A percentile compares a stretch with the other conserved stretches of the same genome.
Conservation (phyloP, 2,113 vertebrate species). For the Trogon melanurus region DNA sequence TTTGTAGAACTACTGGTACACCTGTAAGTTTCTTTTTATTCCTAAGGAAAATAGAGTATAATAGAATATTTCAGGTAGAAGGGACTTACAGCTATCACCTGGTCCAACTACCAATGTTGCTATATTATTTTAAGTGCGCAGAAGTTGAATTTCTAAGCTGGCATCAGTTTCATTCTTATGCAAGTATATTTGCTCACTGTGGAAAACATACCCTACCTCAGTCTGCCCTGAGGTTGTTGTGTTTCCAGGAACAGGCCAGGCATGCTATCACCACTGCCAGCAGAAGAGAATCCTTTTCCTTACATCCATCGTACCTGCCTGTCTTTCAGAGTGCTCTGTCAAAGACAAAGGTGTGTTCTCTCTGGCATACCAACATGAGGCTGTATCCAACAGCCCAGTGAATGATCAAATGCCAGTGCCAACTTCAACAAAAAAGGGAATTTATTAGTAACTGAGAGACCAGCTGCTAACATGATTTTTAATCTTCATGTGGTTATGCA, state of each 20-base stretch:
- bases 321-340: background rate
- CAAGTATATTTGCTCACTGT: background rate
- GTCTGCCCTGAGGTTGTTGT: background rate
- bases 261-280: background rate
- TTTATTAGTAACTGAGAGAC: background rate
- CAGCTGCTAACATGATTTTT: background rate
- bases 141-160: constrained; percentile 24
- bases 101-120: background rate
- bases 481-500: background rate
- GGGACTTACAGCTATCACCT: background rate
- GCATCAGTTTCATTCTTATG: background rate
- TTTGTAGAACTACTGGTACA: background rate
- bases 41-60: background rate
- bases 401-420: background rate
- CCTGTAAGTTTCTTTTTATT: background rate
- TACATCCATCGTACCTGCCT: background rate
- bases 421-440: background rate
- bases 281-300: background rate
- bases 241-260: background rate
- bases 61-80: background rate
- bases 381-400: background rate
- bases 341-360: background rate
- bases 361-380: background rate
- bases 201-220: background rate
- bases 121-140: constrained; percentile 19